Base-by-base conservation (phyloP, 2,888 invertebrate genomes). In the Branchipolynoe longqiensis region DNA sequence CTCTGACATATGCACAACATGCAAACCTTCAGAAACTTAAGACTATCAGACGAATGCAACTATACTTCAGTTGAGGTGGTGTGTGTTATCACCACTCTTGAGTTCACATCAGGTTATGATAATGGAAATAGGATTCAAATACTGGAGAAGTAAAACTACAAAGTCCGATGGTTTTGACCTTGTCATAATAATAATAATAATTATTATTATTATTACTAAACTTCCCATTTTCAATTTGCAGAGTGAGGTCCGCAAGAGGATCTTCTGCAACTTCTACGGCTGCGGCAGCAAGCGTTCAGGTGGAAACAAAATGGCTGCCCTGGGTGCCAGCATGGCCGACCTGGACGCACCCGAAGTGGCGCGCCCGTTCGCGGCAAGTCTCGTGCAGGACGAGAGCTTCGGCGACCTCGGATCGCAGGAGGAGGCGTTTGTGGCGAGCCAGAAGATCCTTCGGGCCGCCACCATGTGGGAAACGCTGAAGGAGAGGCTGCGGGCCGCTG, bases 231-330 rank as follows among this genome's bases (percentile, higher is more conserved):
- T n/a, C n/a, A n/a, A n/a, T 22, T 78, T 48, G 14, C 78, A 78
- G 78, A 48, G 78, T n/a, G 78, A 78, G 18, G 78, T 78, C 28
- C 12, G 69, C n/a, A 84, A 84, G 36, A 41, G 84, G 18, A 84
- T 84, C 36, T 84, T 84, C 36, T 84, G 84, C 25, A 84, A 84
- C 84, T 84, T 84, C 54, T 84, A 69, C 33, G 84, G 84, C 48
- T 84, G 84, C 36, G 84, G 84, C 0, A 84, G 84, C 54, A 84
- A 84, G 84, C 84, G 84, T 14, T 84, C 84, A 0, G n/a, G 14
- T n/a, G 48, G 28, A 41, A 78, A 54, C 78, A 69, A 69, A 22
- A 69, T 69, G 69, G 78, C 54, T 14, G 78, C 41, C 54, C 28
- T 78, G 28, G 28, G 54, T n/a, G 54, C 41, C 31, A 73, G 25